phyloP scores from a whole-genome alignment of 2,797 vertebrate genomes.

The Glyptemys insculpta region DNA sequence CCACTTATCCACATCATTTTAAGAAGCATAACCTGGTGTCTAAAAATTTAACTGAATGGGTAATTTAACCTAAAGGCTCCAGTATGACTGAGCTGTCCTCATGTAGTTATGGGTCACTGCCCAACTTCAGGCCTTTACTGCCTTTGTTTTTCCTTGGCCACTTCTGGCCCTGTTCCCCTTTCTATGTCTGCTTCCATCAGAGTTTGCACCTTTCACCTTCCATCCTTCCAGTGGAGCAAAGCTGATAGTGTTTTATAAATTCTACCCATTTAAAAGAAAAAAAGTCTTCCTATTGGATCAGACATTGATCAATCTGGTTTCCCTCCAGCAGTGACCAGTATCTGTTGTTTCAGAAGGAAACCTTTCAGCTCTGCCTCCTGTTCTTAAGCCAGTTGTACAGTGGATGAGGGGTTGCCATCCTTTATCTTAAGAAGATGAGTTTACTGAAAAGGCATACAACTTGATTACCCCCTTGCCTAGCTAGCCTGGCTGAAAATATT shows the following conservation, averaged over 20 bases:
- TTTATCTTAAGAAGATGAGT: not conserved
- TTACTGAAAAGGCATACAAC: not conserved
- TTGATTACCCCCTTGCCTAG: not conserved
- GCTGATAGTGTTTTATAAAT: not conserved
- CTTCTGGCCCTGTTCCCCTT: not conserved
- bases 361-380: not conserved
- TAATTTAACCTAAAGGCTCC: not conserved
- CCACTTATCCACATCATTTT: not conserved
- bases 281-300: not conserved
- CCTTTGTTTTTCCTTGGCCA: not conserved
- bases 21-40: not conserved
- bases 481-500: not conserved
- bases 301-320: not conserved
- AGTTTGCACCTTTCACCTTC: not conserved
- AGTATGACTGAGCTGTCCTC: not conserved
- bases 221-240: not conserved
- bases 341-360: not conserved
- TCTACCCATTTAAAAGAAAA: too few species aligned
- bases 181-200: not conserved
- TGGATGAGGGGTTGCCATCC: not conserved
- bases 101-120: not conserved
- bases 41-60: not conserved
- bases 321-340: not conserved
- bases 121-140: not conserved
- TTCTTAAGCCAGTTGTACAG: not conserved